A percentile compares a stretch with the other conserved stretches of the same genome.
phyloP scores from a whole-genome alignment of 2,797 vertebrate genomes.

The Pseudomugil tenellus region DNA sequence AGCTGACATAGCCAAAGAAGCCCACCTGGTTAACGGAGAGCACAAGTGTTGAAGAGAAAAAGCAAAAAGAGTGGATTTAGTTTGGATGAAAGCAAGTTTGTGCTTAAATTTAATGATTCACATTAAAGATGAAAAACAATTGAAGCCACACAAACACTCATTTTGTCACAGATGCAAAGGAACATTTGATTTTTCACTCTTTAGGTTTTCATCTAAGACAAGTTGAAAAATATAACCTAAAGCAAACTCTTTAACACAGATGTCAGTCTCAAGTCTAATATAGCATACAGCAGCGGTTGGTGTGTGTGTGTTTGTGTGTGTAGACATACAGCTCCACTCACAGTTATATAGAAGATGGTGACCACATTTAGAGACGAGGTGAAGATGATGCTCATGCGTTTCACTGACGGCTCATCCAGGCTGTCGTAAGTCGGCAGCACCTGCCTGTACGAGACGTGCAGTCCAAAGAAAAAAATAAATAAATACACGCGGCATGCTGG shows the following conservation, averaged over 20 bases:
- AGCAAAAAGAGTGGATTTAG: not conserved
- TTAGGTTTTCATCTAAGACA: not conserved
- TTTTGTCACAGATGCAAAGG: not conserved
- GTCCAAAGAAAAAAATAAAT: slow-evolving; percentile 11
- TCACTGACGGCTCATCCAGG: slow-evolving; percentile 96
- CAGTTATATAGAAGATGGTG: slow-evolving; percentile 95
- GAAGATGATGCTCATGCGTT: slow-evolving; percentile 98
- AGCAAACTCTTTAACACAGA: not conserved
- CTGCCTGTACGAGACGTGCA: slow-evolving; percentile 84
- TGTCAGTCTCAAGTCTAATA: not conserved
- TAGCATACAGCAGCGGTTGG: not conserved
- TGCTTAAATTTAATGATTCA: not conserved
- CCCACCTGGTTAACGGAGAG: slow-evolving; percentile 85
- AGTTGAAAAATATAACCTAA: not conserved
- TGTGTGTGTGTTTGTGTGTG: not conserved
- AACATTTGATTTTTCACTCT: not conserved
- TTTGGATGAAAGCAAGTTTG: not conserved
- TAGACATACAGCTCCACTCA: slow-evolving; percentile 77
- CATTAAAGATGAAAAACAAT: not conserved
- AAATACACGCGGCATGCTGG: slow-evolving; percentile 28
- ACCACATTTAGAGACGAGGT: slow-evolving; percentile 93
- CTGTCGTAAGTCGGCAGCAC: slow-evolving; percentile 98
- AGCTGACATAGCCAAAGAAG: slow-evolving; percentile 97
- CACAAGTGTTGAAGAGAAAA: not conserved
- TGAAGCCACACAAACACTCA: not conserved